Evolutionary conservation across 2,113 vertebrate genomes (phyloP).

Genomic region (Albula goreensis): DNA sequence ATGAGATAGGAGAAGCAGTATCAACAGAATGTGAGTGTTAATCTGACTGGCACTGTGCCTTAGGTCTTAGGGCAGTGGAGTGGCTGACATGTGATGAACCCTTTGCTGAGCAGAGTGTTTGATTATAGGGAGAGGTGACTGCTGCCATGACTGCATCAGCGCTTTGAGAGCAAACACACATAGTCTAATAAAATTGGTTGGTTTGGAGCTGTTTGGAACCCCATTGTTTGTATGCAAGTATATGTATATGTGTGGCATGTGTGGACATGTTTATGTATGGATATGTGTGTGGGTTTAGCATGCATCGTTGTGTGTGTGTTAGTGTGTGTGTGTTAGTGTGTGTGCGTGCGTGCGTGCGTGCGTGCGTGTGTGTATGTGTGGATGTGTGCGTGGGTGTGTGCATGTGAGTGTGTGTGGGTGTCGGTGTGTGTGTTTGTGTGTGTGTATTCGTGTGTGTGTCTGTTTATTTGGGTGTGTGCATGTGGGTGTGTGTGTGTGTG

Average conservation of each 20-base stretch:
- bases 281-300: not conserved
- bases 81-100: not conserved
- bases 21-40: not conserved
- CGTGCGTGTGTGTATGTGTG: not conserved
- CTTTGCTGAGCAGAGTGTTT: not conserved
- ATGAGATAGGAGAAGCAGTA: no score
- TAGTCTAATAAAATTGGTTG: no score
- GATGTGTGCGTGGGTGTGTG: not conserved
- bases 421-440: not conserved
- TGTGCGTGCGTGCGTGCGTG: no score
- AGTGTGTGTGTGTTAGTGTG: not conserved
- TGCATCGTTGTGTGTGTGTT: no score
- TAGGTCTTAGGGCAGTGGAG: not conserved
- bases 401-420: no score
- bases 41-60: not conserved
- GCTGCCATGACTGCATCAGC: no score
- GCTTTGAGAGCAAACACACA: no score
- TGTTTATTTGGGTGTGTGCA: no score
- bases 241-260: not conserved
- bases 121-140: no score
- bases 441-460: not conserved
- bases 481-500: no score
- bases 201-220: no score
- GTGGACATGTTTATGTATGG: not conserved
- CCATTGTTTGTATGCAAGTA: no score